phyloP scores from a whole-genome alignment of 1,140 invertebrate species.

The Aphaenogaster rudis region DNA sequence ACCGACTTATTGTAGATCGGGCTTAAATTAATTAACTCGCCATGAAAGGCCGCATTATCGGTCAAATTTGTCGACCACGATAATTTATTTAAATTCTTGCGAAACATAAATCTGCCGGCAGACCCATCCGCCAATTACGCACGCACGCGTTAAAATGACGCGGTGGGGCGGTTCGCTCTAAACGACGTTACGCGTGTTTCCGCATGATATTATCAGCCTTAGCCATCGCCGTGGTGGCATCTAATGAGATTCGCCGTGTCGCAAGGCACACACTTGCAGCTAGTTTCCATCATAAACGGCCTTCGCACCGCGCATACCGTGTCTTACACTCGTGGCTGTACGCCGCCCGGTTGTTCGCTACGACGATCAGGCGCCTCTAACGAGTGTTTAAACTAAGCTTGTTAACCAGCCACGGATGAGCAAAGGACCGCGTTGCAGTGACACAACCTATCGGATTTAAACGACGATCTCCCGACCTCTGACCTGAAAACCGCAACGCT shows the following conservation, averaged over 20 bases:
- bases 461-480: not conserved
- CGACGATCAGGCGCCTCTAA: slow-evolving; percentile 76
- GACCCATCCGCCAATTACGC: not conserved
- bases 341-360: slow-evolving; percentile 66
- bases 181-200: slow-evolving; percentile 57
- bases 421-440: slow-evolving; percentile 54
- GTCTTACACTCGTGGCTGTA: slow-evolving; percentile 27
- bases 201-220: slow-evolving; percentile 61
- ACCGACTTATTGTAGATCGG: too few relatives aligned
- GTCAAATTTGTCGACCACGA: slow-evolving; percentile 28
- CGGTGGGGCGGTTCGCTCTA: not conserved
- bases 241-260: slow-evolving; percentile 58
- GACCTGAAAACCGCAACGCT: not conserved
- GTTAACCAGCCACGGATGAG: slow-evolving; percentile 72
- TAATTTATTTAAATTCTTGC: slow-evolving; percentile 57
- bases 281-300: slow-evolving; percentile 73
- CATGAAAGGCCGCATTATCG: slow-evolving; percentile 22
- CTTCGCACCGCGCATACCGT: slow-evolving; percentile 30
- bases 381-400: slow-evolving; percentile 80
- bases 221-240: slow-evolving; percentile 17
- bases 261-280: slow-evolving; percentile 47
- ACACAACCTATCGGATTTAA: slow-evolving; percentile 27
- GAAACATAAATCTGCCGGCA: slow-evolving; percentile 9
- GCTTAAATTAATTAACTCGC: not conserved
- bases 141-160: not conserved